Conservation (phyloP, 2,888 invertebrate genomes). For the Eubasilissa splendida region DNA sequence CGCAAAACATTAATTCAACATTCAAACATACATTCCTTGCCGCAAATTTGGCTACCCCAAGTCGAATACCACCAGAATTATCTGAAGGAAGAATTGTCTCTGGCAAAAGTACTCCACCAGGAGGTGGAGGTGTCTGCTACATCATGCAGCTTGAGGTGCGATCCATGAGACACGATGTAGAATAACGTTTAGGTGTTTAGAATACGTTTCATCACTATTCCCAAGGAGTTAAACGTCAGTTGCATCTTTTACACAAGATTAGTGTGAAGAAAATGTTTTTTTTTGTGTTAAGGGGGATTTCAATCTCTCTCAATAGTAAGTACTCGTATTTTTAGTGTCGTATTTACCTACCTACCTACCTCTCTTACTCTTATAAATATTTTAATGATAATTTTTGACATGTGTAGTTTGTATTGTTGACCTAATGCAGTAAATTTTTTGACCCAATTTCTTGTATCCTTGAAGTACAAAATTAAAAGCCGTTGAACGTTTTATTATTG, state of each 20-base stretch:
- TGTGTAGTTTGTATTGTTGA: background rate
- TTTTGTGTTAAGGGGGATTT: no score
- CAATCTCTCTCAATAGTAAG: no score
- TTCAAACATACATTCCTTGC: constrained; percentile 54
- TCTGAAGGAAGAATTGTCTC: background rate
- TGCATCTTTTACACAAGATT: background rate
- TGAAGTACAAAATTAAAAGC: background rate
- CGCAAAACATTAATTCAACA: constrained; percentile 61
- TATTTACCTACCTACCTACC: no score
- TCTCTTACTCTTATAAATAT: no score
- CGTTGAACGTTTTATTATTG: background rate
- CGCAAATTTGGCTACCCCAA: constrained; percentile 45
- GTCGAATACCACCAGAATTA: constrained; percentile 22
- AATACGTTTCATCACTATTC: constrained; percentile 50
- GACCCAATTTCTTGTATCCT: background rate
- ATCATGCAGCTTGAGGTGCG: constrained; percentile 33
- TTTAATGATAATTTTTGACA: no score
- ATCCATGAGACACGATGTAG: constrained; percentile 22
- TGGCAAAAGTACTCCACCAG: background rate
- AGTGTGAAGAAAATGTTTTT: no score
- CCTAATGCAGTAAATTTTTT: background rate
- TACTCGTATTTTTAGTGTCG: no score
- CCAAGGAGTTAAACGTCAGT: constrained; percentile 41
- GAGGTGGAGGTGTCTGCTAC: background rate
- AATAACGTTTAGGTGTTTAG: constrained; percentile 38